These are phyloP conservation scores for Eurystomus gularis DNA, from an alignment of 2,113 vertebrate genomes.

Conservation along the genomic window DNA sequence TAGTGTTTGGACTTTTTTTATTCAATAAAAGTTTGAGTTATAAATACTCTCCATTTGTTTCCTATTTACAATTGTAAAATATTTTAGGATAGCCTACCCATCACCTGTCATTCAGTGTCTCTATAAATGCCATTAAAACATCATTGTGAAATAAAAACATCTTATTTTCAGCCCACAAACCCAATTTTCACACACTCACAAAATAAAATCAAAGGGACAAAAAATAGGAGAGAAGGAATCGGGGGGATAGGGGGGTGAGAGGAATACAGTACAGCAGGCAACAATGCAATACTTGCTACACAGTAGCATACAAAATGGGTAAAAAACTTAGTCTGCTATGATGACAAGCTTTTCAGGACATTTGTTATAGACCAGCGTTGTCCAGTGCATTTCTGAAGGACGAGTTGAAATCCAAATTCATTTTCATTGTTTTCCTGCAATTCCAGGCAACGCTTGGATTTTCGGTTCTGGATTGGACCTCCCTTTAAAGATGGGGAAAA, in stretches of 20 bases:
- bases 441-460: slow-evolving; percentile 96
- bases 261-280: slow-evolving; percentile 81
- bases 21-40: slow-evolving; percentile 83
- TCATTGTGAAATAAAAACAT: slow-evolving; percentile 80
- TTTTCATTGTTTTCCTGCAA: slow-evolving; percentile 88
- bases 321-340: slow-evolving; percentile 71
- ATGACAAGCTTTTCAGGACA: slow-evolving; percentile 80
- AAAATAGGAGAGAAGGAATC: not conserved
- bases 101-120: slow-evolving; percentile 74
- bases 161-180: slow-evolving; percentile 71
- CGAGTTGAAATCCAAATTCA: slow-evolving; percentile 92
- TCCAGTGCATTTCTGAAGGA: slow-evolving; percentile 92
- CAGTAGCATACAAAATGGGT: slow-evolving; percentile 86
- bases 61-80: slow-evolving; percentile 93
- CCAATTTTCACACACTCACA: slow-evolving; percentile 73
- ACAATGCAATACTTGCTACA: slow-evolving; percentile 86
- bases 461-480: slow-evolving; percentile 95
- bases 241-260: not conserved
- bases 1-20: slow-evolving; percentile 62
- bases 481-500: slow-evolving; percentile 76
- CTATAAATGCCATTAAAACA: slow-evolving; percentile 82
- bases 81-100: slow-evolving; percentile 77
- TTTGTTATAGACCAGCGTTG: slow-evolving; percentile 96
- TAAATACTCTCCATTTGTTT: slow-evolving; percentile 85
- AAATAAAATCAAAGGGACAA: slow-evolving; percentile 42